Percentiles rank a stretch among this genome's conserved stretches.
phyloP scores from a whole-genome alignment of 2,113 vertebrate species.

The Cinclus cinclus region DNA sequence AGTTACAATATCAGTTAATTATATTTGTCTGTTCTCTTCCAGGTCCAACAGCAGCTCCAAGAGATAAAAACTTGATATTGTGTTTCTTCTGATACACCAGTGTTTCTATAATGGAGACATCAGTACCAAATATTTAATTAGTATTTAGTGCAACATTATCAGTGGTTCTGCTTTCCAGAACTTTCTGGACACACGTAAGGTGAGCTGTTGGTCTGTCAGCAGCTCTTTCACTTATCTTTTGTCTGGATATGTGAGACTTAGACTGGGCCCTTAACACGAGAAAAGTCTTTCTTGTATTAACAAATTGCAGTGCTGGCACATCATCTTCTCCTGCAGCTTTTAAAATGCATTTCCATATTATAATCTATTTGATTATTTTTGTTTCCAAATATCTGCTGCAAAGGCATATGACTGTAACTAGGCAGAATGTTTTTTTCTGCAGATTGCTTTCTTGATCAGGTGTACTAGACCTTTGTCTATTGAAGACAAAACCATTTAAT shows the following conservation, averaged over 20 bases:
- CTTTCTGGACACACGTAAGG: neutral
- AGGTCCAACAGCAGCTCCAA: slow-evolving; percentile 76
- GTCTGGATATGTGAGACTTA: no score
- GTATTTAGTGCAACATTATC: neutral
- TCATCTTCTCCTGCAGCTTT: neutral
- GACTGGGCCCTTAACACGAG: neutral
- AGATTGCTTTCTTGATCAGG: neutral
- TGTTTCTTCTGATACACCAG: neutral
- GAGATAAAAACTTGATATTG: slow-evolving; percentile 12
- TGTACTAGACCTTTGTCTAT: neutral
- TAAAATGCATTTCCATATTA: neutral
- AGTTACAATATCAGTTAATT: neutral
- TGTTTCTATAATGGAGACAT: neutral
- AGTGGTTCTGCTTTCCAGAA: neutral
- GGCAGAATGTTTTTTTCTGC: neutral
- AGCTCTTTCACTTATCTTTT: neutral
- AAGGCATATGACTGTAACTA: neutral
- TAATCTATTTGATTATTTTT: neutral
- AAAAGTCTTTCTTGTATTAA: neutral
- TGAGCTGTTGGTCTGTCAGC: neutral
- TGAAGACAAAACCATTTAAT: neutral
- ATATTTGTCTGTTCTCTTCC: neutral
- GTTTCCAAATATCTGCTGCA: neutral
- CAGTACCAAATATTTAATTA: neutral
- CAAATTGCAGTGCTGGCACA: neutral